A percentile compares a stretch with the other conserved stretches of the same genome.
These are phyloP conservation scores for Anhinga rufa DNA, from an alignment of 2,113 vertebrate genomes.

Conservation along the genomic window DNA sequence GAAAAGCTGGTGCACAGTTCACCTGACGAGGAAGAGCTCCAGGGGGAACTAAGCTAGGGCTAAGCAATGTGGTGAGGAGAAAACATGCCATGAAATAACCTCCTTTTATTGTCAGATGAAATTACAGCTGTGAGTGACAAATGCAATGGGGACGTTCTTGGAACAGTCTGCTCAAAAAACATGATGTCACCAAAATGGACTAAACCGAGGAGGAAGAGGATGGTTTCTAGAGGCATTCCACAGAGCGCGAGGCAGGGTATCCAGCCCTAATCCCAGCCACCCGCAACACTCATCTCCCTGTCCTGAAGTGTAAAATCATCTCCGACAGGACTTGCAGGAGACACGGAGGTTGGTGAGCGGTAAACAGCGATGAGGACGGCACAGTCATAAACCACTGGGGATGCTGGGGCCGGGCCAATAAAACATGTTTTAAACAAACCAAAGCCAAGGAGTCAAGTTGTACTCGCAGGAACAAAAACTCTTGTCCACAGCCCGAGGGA, in stretches of 20 bases:
- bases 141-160: neutral
- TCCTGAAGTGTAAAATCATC: neutral
- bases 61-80: neutral
- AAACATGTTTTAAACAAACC: neutral
- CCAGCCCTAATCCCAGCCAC: neutral
- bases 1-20: neutral
- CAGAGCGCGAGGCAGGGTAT: neutral
- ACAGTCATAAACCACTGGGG: neutral
- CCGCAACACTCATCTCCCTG: neutral
- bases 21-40: neutral
- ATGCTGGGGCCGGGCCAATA: neutral
- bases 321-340: neutral
- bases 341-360: neutral
- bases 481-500: neutral
- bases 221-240: neutral
- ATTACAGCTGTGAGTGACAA: neutral
- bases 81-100: neutral
- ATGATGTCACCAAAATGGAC: neutral
- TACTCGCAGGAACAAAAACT: neutral
- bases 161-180: neutral
- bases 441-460: neutral
- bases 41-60: neutral
- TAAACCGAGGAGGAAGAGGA: neutral
- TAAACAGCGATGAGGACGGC: neutral
- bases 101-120: neutral